phyloP scores from a whole-genome alignment of 2,888 invertebrate species.

The Ametastegia equiseti region DNA sequence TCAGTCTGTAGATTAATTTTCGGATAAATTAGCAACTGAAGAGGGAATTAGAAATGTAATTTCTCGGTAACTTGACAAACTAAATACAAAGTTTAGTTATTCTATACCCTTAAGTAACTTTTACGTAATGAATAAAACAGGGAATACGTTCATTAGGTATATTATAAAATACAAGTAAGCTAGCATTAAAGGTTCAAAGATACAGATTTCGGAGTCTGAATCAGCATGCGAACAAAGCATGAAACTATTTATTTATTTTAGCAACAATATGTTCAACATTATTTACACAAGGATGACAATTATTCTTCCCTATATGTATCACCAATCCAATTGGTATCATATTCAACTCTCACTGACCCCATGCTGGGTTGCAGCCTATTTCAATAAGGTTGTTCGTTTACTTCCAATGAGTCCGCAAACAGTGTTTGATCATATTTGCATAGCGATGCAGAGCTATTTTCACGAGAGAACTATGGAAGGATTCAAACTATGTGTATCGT shows the following conservation, averaged over 20 bases:
- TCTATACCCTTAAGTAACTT: background rate
- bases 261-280: background rate
- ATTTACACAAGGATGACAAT: background rate
- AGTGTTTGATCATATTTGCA: too few relatives aligned
- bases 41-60: background rate
- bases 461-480: too few relatives aligned
- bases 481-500: too few relatives aligned
- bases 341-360: background rate
- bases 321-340: background rate
- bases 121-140: background rate
- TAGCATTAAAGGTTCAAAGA: background rate
- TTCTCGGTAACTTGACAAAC: background rate
- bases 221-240: background rate
- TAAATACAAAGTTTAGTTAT: background rate
- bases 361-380: background rate
- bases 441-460: too few relatives aligned
- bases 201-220: background rate
- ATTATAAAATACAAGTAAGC: background rate
- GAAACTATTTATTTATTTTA: constrained; percentile 3
- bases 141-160: constrained; percentile 15
- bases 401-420: background rate
- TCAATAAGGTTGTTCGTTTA: too few relatives aligned
- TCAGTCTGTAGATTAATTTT: background rate
- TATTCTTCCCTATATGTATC: background rate
- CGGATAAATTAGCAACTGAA: background rate